A percentile compares a stretch with the other conserved stretches of the same genome.
Evolutionary conservation across 2,797 vertebrate genomes (phyloP).

Genomic region (Luscinia luscinia): DNA sequence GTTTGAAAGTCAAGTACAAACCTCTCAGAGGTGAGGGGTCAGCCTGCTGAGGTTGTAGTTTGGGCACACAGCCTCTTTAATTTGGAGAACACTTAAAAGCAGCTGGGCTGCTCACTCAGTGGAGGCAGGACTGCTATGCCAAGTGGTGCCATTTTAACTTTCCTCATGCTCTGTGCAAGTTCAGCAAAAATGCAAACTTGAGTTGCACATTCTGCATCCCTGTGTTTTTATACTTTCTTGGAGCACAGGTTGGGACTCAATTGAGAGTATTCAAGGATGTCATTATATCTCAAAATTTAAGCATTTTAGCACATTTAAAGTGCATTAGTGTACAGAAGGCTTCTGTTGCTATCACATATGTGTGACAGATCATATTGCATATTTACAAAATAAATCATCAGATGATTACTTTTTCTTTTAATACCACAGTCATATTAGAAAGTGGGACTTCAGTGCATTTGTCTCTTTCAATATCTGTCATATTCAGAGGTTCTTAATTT

Average conservation of each 20-base stretch:
- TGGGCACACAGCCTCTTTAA: not conserved
- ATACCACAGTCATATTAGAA: not conserved
- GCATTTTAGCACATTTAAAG: not conserved
- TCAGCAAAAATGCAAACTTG: slow-evolving; percentile 21
- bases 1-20: not conserved
- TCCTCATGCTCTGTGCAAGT: not conserved
- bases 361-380: not conserved
- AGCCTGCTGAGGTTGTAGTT: not conserved
- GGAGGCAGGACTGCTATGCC: not conserved
- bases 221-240: not conserved
- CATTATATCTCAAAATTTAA: not conserved
- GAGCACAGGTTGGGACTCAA: not conserved
- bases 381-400: not conserved
- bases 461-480: not conserved
- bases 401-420: not conserved
- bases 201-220: not conserved
- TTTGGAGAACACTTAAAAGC: not conserved
- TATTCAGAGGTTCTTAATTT: not conserved
- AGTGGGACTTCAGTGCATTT: not conserved
- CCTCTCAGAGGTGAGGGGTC: not conserved
- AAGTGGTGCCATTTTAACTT: not conserved
- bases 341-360: not conserved
- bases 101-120: not conserved
- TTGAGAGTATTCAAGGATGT: not conserved
- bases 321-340: not conserved